Evolutionary conservation across 2,113 vertebrate species (phyloP), one percentile per base, ranked within the genome.

Genomic region (Neomonachus schauinslandi): DNA sequence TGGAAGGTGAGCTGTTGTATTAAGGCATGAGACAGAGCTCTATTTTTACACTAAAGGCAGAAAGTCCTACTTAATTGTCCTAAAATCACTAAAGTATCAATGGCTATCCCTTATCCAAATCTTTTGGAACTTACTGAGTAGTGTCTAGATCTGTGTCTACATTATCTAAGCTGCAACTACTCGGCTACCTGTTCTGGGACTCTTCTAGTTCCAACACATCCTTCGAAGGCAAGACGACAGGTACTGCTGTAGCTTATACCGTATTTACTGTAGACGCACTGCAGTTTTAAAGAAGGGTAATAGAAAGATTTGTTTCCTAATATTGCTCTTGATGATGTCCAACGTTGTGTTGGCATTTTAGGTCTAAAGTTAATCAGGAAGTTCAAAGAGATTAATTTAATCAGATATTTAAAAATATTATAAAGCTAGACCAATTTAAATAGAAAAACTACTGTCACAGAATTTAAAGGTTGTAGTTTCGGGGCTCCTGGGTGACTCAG

Each of bases 1-100:
- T 49, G 22, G 4, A 89, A 82, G 21, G 71, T 31, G 7, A 74
- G 12, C 26, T 87, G 10, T 21, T 80, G 3, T 28, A 59, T 3
- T 76, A 42, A 67, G 8, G 7, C 31, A 65, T 91, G 51, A 87
- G 28, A 80, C 8, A 87, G 46, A 77, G 39, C 3, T 69, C 33
- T 51, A 86, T 39, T 74, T 49, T 94, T 79, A 94, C 5, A 80
- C 2, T 21, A 86, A 55, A 14, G 80, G 6, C 53, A 57, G 57
- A 80, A 95, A 82, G 13, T 81, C 15, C 46, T 88, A 13, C 19
- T 95, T 96, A 92, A 84, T 49, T 92, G 26, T 91, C 10, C 16
- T 55, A 76, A 80, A 95, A 95, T 92, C 22, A 72, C 1, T 77
- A 21, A 77, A 57, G 21, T 85, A 51, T 74, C 80, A 89, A 92